Percentiles rank a stretch among this genome's conserved stretches.
Evolutionary conservation across 1,140 invertebrate genomes (phyloP).

Genomic region (Macrostomum lignano): DNA sequence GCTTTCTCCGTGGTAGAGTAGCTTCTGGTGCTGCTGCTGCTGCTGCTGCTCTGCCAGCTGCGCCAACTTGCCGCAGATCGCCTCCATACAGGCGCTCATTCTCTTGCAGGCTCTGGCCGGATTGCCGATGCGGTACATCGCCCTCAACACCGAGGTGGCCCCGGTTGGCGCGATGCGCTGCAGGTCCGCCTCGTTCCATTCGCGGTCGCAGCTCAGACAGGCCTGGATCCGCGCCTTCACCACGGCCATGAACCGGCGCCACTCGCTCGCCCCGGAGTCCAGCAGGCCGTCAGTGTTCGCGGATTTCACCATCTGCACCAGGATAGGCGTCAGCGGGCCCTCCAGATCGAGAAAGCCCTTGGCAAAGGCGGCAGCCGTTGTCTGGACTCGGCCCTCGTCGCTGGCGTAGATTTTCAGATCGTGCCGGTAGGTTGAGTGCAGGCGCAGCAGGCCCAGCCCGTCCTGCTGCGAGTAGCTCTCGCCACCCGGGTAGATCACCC

Average conservation of each 20-base stretch:
- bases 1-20: slow-evolving; percentile 77
- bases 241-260: slow-evolving; percentile 75
- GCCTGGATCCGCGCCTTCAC: slow-evolving; percentile 38
- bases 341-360: slow-evolving; percentile 73
- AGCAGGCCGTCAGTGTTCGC: slow-evolving; percentile 89
- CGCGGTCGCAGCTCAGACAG: slow-evolving; percentile 30
- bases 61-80: no score
- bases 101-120: slow-evolving; percentile 60
- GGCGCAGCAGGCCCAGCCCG: slow-evolving; percentile 56
- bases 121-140: slow-evolving; percentile 78
- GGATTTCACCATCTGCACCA: slow-evolving; percentile 98
- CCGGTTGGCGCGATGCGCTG: slow-evolving; percentile 11
- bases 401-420: slow-evolving; percentile 98
- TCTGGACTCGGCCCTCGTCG: slow-evolving; percentile 90
- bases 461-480: slow-evolving; percentile 9
- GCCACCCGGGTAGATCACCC: slow-evolving; percentile 67
- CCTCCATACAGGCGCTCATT: background rate
- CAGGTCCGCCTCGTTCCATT: slow-evolving; percentile 2
- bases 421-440: slow-evolving; percentile 91
- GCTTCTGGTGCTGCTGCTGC: background rate
- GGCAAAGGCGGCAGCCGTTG: slow-evolving; percentile 95
- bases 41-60: no score
- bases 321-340: slow-evolving; percentile 84
- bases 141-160: slow-evolving; percentile 38
- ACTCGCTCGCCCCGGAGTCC: slow-evolving; percentile 83